Evolutionary conservation across 1,140 invertebrate species (phyloP).

Genomic region (Bombus soroeensis): DNA sequence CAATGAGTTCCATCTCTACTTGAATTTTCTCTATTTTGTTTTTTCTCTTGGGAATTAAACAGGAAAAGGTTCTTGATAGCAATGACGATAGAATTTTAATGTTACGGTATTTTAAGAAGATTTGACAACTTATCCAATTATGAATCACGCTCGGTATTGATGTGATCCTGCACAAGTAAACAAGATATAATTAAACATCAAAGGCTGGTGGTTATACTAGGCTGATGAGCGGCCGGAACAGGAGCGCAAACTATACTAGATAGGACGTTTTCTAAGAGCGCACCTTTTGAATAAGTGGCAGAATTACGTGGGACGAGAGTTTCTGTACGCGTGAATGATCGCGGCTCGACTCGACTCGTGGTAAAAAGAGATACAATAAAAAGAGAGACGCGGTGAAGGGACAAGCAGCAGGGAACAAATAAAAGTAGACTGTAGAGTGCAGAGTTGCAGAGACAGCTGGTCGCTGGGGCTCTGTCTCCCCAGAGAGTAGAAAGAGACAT

Average conservation of each 20-base stretch:
- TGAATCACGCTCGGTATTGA: background rate
- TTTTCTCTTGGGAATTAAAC: too few species aligned
- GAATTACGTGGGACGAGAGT: background rate
- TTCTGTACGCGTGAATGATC: background rate
- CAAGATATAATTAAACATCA: conserved; percentile 46
- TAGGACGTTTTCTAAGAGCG: conserved; percentile 12
- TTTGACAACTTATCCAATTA: conserved; percentile 10
- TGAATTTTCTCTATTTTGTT: background rate
- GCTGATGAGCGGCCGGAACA: background rate
- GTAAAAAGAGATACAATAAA: background rate
- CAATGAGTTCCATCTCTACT: too few species aligned
- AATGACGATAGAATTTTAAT: background rate
- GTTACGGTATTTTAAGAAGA: background rate
- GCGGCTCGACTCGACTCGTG: conserved; percentile 33
- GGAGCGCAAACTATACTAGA: background rate
- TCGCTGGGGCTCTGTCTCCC: conserved; percentile 44
- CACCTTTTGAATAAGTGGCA: conserved; percentile 28
- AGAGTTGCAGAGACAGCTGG: conserved; percentile 54
- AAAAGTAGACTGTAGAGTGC: conserved; percentile 53
- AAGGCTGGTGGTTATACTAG: conserved; percentile 2
- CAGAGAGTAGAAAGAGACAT: conserved; percentile 33
- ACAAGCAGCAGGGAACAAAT: conserved; percentile 47
- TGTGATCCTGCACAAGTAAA: conserved; percentile 11
- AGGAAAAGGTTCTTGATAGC: too few species aligned
- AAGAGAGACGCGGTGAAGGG: conserved; percentile 4